These are phyloP conservation scores for Crambe crambe DNA, from an alignment of 37 sponge, comb jelly and placozoan species.

Conservation along the genomic window DNA sequence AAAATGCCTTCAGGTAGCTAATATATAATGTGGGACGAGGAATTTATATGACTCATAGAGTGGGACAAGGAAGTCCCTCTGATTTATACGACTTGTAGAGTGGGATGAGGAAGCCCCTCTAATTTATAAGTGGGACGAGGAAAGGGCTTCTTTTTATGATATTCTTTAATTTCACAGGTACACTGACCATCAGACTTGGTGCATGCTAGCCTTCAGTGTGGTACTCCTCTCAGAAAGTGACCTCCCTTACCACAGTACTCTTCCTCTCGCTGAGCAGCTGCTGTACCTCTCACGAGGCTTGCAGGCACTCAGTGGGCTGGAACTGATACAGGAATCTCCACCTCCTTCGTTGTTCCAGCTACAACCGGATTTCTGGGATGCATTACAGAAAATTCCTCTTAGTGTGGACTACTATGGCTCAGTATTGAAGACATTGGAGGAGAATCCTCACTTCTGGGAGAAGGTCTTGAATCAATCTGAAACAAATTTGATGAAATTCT, in stretches of 20 bases:
- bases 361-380: conserved; percentile 26
- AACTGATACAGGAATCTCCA: background rate
- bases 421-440: background rate
- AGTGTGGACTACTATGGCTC: conserved; percentile 6
- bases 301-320: background rate
- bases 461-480: background rate
- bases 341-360: background rate
- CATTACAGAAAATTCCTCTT: conserved; percentile 25
- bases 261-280: conserved; percentile 30
- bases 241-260: background rate
- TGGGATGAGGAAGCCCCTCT: no score
- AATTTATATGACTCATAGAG: no score
- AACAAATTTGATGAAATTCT: background rate
- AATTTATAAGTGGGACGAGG: no score
- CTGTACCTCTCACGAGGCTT: conserved; percentile 14
- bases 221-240: conserved; percentile 10
- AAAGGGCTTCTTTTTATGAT: background rate
- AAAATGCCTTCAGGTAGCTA: conserved; percentile 20
- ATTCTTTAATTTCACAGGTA: conserved; percentile 9
- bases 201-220: conserved; percentile 3
- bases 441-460: conserved; percentile 36
- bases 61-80: no score
- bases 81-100: no score
- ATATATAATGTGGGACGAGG: background rate
- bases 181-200: conserved; percentile 17